Conservation (phyloP, 2,888 invertebrate genomes). For the Scaptomyza polygonia region DNA sequence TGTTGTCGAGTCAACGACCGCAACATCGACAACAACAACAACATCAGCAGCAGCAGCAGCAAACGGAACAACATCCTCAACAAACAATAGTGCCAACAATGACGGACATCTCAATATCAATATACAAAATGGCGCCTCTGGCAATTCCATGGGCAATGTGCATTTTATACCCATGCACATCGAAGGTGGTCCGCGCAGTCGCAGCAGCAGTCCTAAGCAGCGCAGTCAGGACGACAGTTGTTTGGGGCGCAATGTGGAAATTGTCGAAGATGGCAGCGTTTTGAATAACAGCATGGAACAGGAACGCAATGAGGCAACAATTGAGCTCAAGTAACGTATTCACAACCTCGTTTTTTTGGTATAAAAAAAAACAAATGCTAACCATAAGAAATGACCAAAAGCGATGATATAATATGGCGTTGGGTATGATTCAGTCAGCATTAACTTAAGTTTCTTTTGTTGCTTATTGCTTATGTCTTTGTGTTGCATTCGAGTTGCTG, state of each 20-base stretch:
- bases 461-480: conserved; percentile 23
- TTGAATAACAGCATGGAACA: conserved; percentile 41
- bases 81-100: conserved; percentile 36
- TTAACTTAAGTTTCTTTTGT: conserved; percentile 26
- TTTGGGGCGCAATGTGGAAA: conserved; percentile 78
- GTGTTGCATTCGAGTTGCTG: conserved; percentile 27
- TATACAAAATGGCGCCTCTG: conserved; percentile 79
- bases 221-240: conserved; percentile 81
- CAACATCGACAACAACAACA: conserved; percentile 33
- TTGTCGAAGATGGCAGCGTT: conserved; percentile 77
- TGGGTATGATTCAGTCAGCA: conserved; percentile 1
- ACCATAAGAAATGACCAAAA: neutral
- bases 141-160: conserved; percentile 81
- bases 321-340: conserved; percentile 68
- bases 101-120: conserved; percentile 83
- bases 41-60: conserved; percentile 35
- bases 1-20: conserved; percentile 83
- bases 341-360: conserved; percentile 29
- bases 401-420: conserved; percentile 37
- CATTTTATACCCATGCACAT: conserved; percentile 83
- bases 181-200: conserved; percentile 71
- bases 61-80: conserved; percentile 26
- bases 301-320: conserved; percentile 53
- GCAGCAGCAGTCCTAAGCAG: conserved; percentile 69
- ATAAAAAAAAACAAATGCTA: conserved; percentile 10